Conservation (phyloP, 2,888 invertebrate genomes). For the Sabellastarte sp. region DNA sequence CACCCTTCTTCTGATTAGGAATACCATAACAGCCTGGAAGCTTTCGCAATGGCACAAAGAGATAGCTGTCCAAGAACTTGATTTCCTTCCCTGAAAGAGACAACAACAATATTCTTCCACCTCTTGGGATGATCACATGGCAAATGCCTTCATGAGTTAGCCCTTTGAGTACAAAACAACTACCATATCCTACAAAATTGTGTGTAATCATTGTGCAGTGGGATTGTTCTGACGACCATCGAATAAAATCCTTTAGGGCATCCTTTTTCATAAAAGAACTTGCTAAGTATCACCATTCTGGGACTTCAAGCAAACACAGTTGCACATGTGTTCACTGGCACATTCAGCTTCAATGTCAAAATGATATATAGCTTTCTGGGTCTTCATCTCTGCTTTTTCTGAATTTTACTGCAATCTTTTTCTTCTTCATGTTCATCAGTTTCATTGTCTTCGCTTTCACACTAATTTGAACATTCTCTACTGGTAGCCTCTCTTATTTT, state of each 20-base stretch:
- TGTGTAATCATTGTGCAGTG: not conserved
- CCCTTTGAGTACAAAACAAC: not conserved
- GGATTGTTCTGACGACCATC: not conserved
- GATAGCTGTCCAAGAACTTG: slow-evolving; percentile 2
- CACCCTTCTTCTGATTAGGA: slow-evolving; percentile 5
- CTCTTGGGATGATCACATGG: not conserved
- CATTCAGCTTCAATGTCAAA: no score
- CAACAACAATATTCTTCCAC: not conserved
- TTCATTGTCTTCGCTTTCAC: no score
- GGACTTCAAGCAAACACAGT: no score
- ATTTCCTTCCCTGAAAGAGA: not conserved
- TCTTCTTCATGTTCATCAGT: no score
- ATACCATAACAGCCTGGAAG: slow-evolving; percentile 5
- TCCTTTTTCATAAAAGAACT: not conserved
- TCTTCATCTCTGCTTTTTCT: no score
- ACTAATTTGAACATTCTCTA: no score
- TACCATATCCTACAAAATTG: not conserved
- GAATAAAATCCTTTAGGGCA: not conserved
- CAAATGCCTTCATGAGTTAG: not conserved
- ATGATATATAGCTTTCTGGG: no score
- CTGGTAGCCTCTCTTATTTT: no score
- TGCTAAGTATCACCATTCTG: no score
- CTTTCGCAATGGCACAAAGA: not conserved
- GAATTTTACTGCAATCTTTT: no score
- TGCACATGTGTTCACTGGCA: no score